Evolutionary conservation across 1,140 invertebrate species (phyloP).

Genomic region (Spodoptera litura): DNA sequence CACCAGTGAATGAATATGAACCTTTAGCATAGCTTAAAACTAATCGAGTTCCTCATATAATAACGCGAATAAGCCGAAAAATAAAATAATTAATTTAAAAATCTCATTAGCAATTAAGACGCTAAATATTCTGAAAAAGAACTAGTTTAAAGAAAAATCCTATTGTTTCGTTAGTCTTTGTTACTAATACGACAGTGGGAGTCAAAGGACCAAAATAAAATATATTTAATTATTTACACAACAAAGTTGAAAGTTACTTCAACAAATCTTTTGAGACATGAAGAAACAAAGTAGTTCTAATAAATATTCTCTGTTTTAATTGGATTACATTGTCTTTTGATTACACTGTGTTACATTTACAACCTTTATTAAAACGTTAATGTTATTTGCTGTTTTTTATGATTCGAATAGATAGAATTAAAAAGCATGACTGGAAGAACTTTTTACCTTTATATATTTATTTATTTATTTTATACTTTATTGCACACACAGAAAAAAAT

Average conservation of each 20-base stretch:
- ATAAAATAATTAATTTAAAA: too few relatives aligned
- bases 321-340: conserved; percentile 11
- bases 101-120: too few relatives aligned
- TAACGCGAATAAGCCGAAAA: too few relatives aligned
- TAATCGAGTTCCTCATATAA: too few relatives aligned
- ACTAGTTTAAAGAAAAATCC: neutral
- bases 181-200: neutral
- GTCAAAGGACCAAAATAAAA: neutral
- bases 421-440: too few relatives aligned
- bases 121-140: too few relatives aligned
- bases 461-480: too few relatives aligned
- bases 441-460: too few relatives aligned
- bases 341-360: neutral
- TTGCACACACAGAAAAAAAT: too few relatives aligned
- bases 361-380: neutral
- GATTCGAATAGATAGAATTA: too few relatives aligned
- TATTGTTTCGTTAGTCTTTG: neutral
- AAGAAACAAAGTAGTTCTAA: conserved; percentile 25
- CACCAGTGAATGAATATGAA: too few relatives aligned
- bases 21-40: too few relatives aligned
- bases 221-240: neutral
- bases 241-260: conserved; percentile 14
- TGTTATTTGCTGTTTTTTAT: neutral
- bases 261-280: conserved; percentile 5
- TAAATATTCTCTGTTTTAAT: conserved; percentile 25